Conservation (phyloP, 2,113 vertebrate species). For the Corydoras sp. region DNA sequence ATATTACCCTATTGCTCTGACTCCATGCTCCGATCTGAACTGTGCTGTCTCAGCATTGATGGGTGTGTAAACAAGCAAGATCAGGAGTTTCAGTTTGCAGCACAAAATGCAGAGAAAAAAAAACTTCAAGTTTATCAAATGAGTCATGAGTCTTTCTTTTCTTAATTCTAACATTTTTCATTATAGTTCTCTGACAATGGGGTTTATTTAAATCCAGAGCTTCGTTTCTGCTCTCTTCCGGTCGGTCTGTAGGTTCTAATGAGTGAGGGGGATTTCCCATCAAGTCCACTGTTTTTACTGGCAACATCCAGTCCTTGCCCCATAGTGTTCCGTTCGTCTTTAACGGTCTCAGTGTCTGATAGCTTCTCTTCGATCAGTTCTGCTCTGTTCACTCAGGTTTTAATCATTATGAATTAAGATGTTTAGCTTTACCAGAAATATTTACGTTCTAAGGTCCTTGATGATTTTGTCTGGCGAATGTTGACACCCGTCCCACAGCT, state of each 20-base stretch:
- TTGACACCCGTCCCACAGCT: no score
- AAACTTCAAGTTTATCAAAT: no score
- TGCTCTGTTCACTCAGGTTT: neutral
- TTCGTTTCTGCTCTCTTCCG: conserved; percentile 3
- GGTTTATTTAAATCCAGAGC: conserved; percentile 11
- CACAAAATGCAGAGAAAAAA: no score
- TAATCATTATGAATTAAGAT: neutral
- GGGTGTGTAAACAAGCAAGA: no score
- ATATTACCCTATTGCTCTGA: no score
- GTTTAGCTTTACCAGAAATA: neutral
- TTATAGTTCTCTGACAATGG: neutral
- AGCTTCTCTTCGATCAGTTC: conserved; percentile 1
- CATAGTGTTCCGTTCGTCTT: neutral
- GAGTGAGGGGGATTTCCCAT: neutral
- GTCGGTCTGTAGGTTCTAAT: neutral
- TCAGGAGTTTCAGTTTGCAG: no score
- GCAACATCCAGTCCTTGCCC: neutral
- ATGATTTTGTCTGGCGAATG: no score
- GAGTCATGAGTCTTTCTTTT: no score
- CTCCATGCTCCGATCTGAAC: no score
- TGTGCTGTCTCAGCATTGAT: no score
- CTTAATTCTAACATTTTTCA: no score
- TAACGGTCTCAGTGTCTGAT: neutral
- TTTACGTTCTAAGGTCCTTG: no score
- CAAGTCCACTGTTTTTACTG: conserved; percentile 14